These are phyloP conservation scores for Nemotelus pantherinus DNA, from an alignment of 2,888 invertebrate species.

Conservation along the genomic window DNA sequence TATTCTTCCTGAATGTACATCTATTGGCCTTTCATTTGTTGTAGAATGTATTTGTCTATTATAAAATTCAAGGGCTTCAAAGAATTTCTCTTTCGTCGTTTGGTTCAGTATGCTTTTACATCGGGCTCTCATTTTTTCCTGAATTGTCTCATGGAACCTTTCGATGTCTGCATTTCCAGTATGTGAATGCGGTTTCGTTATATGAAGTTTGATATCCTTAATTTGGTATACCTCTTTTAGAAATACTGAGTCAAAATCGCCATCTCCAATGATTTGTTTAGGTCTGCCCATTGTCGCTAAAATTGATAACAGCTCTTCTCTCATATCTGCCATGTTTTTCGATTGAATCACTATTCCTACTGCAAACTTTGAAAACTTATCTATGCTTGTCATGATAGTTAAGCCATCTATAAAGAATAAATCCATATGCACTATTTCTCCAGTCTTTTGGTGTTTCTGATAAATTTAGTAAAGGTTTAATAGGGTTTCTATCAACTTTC, in stretches of 20 bases:
- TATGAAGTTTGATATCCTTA: constrained; percentile 12
- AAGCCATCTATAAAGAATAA: constrained; percentile 15
- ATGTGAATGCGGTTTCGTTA: constrained; percentile 40
- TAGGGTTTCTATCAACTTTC: constrained; percentile 37
- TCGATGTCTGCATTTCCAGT: constrained; percentile 35
- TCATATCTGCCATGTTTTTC: constrained; percentile 45
- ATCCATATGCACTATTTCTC: constrained; percentile 23
- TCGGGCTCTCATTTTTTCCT: not conserved
- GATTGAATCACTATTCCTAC: constrained; percentile 39
- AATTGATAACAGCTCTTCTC: constrained; percentile 37
- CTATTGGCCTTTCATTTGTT: constrained; percentile 12
- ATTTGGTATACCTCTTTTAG: not conserved
- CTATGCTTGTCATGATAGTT: constrained; percentile 45
- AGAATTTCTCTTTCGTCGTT: constrained; percentile 1
- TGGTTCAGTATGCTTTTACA: not conserved
- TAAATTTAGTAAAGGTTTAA: constrained; percentile 32
- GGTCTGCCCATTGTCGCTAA: constrained; percentile 38
- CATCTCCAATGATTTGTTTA: constrained; percentile 27
- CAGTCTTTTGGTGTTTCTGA: constrained; percentile 31
- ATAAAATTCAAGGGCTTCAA: constrained; percentile 11
- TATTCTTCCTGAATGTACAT: not conserved
- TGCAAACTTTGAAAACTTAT: constrained; percentile 51
- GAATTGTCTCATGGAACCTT: constrained; percentile 36
- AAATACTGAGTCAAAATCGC: constrained; percentile 25
- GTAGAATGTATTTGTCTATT: not conserved